Conservation (phyloP, 2,113 vertebrate species). For the Ceyx melanurus region DNA sequence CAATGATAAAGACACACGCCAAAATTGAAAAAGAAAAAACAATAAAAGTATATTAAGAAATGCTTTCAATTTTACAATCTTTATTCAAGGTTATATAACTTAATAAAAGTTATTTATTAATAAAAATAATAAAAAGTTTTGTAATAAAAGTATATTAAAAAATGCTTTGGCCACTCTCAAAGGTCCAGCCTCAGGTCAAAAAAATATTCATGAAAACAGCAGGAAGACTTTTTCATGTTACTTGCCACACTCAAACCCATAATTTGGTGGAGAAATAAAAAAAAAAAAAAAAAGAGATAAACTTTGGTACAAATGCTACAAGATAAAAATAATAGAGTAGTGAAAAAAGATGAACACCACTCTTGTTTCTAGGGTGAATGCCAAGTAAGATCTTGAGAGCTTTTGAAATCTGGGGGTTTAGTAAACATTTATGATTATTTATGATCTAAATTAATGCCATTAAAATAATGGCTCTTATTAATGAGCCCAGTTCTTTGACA, state of each 20-base stretch:
- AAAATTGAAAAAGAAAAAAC: not conserved
- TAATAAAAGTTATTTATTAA: conserved; percentile 40
- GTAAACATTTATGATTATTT: not conserved
- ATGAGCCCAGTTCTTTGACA: not conserved
- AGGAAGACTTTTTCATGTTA: conserved; percentile 44
- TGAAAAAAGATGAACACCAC: not conserved
- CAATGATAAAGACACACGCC: not conserved
- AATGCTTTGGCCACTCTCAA: conserved; percentile 71
- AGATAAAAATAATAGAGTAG: not conserved
- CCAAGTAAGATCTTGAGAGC: not conserved
- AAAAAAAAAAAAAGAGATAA: not conserved
- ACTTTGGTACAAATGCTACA: conserved; percentile 26
- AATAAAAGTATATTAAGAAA: not conserved
- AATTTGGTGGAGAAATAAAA: not conserved
- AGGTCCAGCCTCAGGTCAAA: conserved; percentile 81
- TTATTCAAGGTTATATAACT: conserved; percentile 22
- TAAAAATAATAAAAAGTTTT: too few species aligned
- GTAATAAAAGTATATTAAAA: conserved; percentile 64
- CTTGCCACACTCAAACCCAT: not conserved
- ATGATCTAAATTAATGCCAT: not conserved
- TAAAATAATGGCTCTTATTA: not conserved
- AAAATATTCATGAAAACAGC: conserved; percentile 63
- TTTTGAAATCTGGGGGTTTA: not conserved
- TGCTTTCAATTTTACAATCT: not conserved
- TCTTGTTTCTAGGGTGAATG: not conserved